Base-by-base conservation (phyloP, 2,113 vertebrate species). In the Myanophis thanlyinensis region DNA sequence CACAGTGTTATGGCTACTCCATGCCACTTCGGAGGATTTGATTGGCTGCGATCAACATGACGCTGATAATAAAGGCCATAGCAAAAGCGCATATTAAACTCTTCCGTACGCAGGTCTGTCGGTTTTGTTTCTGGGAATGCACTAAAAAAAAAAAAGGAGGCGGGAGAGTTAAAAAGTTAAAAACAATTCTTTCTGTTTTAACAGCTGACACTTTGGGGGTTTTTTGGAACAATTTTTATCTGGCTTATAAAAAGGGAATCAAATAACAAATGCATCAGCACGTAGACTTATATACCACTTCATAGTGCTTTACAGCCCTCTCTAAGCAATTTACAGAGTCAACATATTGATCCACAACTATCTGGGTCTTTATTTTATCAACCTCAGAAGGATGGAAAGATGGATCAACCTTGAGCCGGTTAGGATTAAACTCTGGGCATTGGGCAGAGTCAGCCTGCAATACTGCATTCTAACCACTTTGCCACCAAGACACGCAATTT, bases 21-120 rank as follows among this genome's bases (percentile, higher is more conserved):
- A 99, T 99, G 98, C 99, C 99, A 67, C 99, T 99, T 93, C 99
- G 98, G 95, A 99, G 98, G 98, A 99, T 99, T 98, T 99, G 99
- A 97, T 99, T 99, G 98, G 99, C 99, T 0, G 99, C 99, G 15
- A 99, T 99, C 97, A 99, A 97, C 99, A 99, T 99, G 97, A 99
- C 99, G 51, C 99, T 99, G 96, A 99, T 99, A 97, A 99, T 99
- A 98, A 99, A 99, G 95, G 99, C 99, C 99, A 99, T 99, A 96
- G 99, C 99, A n/a, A 99, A 99, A 47, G 99, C 99, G 96, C 99
- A 99, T 97, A 99, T 99, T 96, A 99, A 98, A 97, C 99, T 99
- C 98, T 99, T 99, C 96, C 99, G 98, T 92, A 99, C 99, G 0
- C 99, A 99, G 44, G 99, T 99, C 98, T 99, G 99, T 4, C 99